Evolutionary conservation across 2,888 invertebrate species (phyloP), one percentile per base, ranked within the genome.

Genomic region (Ariolimax columbianus): DNA sequence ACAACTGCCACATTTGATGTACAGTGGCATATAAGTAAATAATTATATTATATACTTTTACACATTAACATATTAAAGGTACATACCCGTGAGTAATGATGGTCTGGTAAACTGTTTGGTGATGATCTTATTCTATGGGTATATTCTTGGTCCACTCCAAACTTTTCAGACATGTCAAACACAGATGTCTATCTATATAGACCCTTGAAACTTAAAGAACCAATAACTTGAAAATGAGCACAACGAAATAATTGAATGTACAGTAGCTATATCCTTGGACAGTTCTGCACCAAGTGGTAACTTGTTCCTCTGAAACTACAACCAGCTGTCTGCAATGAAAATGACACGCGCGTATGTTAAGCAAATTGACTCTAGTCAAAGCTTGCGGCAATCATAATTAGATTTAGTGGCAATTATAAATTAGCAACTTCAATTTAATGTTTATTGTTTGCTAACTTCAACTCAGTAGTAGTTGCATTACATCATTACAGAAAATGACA

Each of bases 11-110:
- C n/a, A n/a, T n/a, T n/a, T n/a, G n/a, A n/a, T n/a, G n/a, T 19
- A 19, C 55, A 55, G 23, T 17, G 17, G 23, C 9, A 17, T 9
- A 19, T 17, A 55, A 3, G 55, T 55, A 55, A 19, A 3, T 19
- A 55, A 55, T 55, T 17, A 3, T 55, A 9, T 11, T 17, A 9
- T 55, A 23, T 3, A 55, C 3, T 55, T 55, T 55, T 17, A 55
- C 55, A 23, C 23, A 55, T 55, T 9, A 19, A 55, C 55, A 19
- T n/a, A 26, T 2, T 7, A 6, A 38, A 70, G n/a, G n/a, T 43
- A 83, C 89, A 84, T 89, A 93, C 93, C 91, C 91, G 90, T 36
- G 90, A 87, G 85, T 93, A 93, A 86, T 91, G 91, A 88, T 91
- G 90, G 30, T 90, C 89, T 19, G 92, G 92, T 86, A 91, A 86